Evolutionary conservation across 2,113 vertebrate species (phyloP).

Genomic region (Alces alces): DNA sequence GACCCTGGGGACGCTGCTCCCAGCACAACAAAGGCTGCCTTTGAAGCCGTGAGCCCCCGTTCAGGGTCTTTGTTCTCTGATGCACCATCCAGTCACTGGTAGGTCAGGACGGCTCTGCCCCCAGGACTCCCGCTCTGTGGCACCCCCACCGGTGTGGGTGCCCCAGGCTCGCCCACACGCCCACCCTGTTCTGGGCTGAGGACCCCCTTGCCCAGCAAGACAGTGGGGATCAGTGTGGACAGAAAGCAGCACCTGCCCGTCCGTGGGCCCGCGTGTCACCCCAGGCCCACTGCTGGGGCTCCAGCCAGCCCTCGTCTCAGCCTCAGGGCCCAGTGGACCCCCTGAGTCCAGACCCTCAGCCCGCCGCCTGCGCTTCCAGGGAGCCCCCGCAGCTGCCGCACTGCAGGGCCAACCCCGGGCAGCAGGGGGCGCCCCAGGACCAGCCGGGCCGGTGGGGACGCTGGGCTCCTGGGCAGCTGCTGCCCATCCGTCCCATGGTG

Average conservation of each 20-base stretch:
- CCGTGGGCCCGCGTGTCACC: not conserved
- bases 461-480: not conserved
- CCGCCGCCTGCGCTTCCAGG: not conserved
- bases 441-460: not conserved
- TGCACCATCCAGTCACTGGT: fast-evolving
- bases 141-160: fast-evolving
- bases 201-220: no score
- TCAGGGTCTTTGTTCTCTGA: fast-evolving
- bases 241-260: not conserved
- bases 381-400: fast-evolving
- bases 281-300: no score
- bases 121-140: fast-evolving
- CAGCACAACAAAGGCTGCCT: not conserved
- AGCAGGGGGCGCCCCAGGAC: not conserved
- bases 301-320: fast-evolving
- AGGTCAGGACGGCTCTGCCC: not conserved
- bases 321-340: fast-evolving
- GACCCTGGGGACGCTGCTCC: not conserved
- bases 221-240: fast-evolving
- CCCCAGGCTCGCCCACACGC: fast-evolving
- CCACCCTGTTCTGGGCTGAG: no score
- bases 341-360: fast-evolving
- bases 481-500: fast-evolving
- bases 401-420: not conserved
- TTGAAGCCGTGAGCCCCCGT: fast-evolving